phyloP scores from a whole-genome alignment of 2,113 vertebrate genomes.

The Indicator maculatus region DNA sequence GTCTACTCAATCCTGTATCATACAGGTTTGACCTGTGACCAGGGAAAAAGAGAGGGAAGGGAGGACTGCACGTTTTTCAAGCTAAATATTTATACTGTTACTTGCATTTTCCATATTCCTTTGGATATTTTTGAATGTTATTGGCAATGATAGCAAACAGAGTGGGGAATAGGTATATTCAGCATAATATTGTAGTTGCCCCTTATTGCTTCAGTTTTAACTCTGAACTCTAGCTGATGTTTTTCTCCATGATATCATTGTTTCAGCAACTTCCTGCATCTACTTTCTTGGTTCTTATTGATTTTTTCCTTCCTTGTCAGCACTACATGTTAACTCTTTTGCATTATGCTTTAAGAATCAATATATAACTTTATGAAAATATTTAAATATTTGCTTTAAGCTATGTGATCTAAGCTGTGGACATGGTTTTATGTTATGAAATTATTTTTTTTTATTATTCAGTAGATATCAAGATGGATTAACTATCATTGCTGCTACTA shows the following conservation, averaged over 20 bases:
- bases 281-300: conserved; percentile 14
- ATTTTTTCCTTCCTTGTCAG: conserved; percentile 49
- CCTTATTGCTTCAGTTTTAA: neutral
- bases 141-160: conserved; percentile 6
- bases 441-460: neutral
- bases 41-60: neutral
- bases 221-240: neutral
- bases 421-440: neutral
- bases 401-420: neutral
- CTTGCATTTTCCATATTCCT: conserved; percentile 43
- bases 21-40: conserved; percentile 40
- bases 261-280: conserved; percentile 34
- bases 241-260: neutral
- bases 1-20: conserved; percentile 19
- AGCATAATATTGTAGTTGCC: neutral
- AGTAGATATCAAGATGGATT: neutral
- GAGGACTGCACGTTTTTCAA: conserved; percentile 3
- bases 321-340: neutral
- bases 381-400: conserved; percentile 47
- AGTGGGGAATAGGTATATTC: neutral
- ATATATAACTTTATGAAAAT: conserved; percentile 21
- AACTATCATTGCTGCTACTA: neutral
- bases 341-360: conserved; percentile 39
- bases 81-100: conserved; percentile 20
- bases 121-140: conserved; percentile 45